Conservation (phyloP, 2,797 vertebrate genomes). For the Cuculus canorus region DNA sequence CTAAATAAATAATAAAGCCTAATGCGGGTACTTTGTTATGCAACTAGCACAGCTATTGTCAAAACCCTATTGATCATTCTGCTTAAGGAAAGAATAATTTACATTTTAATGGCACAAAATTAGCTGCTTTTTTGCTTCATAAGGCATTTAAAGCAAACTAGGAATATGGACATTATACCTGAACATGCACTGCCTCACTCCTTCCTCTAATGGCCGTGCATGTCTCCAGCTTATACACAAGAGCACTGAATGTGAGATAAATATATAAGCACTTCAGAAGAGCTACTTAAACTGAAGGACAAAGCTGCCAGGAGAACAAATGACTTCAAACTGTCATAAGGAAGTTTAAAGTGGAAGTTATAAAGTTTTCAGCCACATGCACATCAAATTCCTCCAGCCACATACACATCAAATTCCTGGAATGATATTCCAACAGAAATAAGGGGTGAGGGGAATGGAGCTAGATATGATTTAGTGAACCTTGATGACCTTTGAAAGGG, state of each 20-base stretch:
- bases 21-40: background rate
- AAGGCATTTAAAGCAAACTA: background rate
- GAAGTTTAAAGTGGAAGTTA: background rate
- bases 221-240: background rate
- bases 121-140: background rate
- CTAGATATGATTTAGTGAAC: background rate
- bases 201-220: background rate
- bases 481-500: background rate
- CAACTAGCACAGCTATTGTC: background rate
- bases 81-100: conserved; percentile 25
- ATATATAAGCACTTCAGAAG: background rate
- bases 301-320: background rate
- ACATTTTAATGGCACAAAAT: conserved; percentile 25
- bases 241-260: background rate
- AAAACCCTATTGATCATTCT: conserved; percentile 10
- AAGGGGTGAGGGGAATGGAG: background rate
- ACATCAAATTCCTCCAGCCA: background rate
- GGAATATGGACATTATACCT: background rate
- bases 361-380: background rate
- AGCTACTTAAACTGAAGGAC: background rate
- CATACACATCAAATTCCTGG: background rate
- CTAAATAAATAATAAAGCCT: conserved; percentile 25
- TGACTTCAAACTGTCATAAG: background rate
- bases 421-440: background rate
- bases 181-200: background rate